Conservation (phyloP, 2,888 invertebrate species). For the Sylvicola cinctus region DNA sequence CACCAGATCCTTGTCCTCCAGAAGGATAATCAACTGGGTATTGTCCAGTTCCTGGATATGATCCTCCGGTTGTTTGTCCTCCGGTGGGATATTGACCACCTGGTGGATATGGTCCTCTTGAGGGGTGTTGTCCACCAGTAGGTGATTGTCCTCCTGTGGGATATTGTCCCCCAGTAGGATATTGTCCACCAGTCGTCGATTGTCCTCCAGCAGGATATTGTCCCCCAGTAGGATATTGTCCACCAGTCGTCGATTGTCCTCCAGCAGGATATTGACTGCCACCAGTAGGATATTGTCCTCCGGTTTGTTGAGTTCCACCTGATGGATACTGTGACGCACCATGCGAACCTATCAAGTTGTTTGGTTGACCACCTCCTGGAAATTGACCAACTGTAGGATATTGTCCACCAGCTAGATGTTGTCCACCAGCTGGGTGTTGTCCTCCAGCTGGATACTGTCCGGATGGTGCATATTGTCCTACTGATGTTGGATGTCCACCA, state of each 20-base stretch:
- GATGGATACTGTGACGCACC: not conserved
- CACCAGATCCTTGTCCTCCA: not conserved
- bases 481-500: not conserved
- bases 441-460: not conserved
- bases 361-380: slow-evolving; percentile 1
- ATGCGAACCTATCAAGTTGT: not conserved
- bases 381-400: no score
- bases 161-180: slow-evolving; percentile 1
- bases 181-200: not conserved
- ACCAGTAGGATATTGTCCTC: not conserved
- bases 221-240: not conserved
- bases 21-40: not conserved
- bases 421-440: not conserved
- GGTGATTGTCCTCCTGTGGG: not conserved
- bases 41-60: not conserved
- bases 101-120: not conserved
- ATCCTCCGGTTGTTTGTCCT: not conserved
- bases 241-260: not conserved
- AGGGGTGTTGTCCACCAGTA: not conserved
- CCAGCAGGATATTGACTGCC: not conserved
- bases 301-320: not conserved
- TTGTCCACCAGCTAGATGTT: not conserved
- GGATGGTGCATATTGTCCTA: not conserved
- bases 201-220: not conserved
- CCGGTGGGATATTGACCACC: slow-evolving; percentile 1